Evolutionary conservation across 1,140 invertebrate genomes (phyloP).

Genomic region (Cyphomyrmex costatus): DNA sequence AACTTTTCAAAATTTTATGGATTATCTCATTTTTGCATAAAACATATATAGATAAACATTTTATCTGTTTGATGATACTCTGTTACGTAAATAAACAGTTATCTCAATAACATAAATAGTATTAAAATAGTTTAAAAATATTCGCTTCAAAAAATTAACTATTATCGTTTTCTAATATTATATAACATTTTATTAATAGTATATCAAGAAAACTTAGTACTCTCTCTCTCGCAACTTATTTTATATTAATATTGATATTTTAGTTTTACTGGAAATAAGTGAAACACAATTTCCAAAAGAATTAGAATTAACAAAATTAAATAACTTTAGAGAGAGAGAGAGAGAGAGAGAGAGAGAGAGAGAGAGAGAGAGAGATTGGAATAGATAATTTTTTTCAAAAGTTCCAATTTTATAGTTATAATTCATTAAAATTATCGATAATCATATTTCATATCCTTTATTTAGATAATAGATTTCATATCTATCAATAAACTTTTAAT

Average conservation of each 20-base stretch:
- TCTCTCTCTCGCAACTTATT: neutral
- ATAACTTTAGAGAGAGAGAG: too few relatives aligned
- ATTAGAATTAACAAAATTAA: neutral
- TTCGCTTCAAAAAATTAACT: neutral
- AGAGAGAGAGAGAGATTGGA: too few relatives aligned
- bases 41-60: neutral
- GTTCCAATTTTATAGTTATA: too few relatives aligned
- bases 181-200: neutral
- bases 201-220: neutral
- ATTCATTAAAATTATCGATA: neutral
- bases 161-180: neutral
- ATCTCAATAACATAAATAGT: neutral
- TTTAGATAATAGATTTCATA: too few relatives aligned
- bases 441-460: neutral
- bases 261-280: neutral
- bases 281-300: neutral
- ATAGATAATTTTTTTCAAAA: constrained; percentile 2
- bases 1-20: constrained; percentile 21
- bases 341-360: too few relatives aligned
- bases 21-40: constrained; percentile 27
- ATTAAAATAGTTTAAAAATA: too few relatives aligned
- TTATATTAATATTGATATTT: constrained; percentile 5
- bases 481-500: too few relatives aligned
- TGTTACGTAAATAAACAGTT: neutral
- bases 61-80: too few relatives aligned